These are phyloP conservation scores for Oenanthe melanoleuca DNA, from an alignment of 2,113 vertebrate species.

Conservation along the genomic window DNA sequence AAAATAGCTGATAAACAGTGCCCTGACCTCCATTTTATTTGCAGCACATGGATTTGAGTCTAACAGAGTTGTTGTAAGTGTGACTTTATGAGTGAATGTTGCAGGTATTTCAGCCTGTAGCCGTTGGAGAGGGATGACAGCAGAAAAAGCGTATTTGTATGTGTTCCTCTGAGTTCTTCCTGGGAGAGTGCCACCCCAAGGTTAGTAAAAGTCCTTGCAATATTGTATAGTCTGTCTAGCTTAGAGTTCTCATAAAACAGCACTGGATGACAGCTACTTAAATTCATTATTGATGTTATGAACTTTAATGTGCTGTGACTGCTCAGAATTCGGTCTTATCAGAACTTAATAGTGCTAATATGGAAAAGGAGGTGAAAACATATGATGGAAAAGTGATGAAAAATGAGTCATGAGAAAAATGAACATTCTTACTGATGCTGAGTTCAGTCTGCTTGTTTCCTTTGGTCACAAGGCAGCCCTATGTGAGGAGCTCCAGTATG, in stretches of 20 bases:
- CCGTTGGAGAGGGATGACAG: not conserved
- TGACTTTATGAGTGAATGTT: not conserved
- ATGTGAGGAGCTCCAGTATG: not conserved
- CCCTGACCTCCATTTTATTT: not conserved
- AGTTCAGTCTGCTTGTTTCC: not conserved
- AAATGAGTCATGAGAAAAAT: not conserved
- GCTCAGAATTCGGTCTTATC: not conserved
- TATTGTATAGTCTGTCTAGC: not conserved
- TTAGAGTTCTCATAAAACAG: not conserved
- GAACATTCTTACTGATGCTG: not conserved
- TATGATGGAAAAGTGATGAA: not conserved
- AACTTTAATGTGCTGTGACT: not conserved
- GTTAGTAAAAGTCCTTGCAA: not conserved
- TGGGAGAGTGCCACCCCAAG: not conserved
- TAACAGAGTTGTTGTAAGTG: not conserved
- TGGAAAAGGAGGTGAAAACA: not conserved
- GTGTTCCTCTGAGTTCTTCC: not conserved
- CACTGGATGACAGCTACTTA: not conserved
- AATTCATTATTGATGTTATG: not conserved
- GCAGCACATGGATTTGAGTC: not conserved
- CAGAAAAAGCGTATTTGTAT: not conserved
- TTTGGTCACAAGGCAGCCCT: not conserved
- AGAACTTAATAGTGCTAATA: not conserved
- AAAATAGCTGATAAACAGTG: slow-evolving; percentile 21
- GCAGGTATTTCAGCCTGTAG: not conserved